Percentiles rank a stretch among this genome's conserved stretches.
Conservation (phyloP, 2,797 vertebrate species). For the Xenops minutus region DNA sequence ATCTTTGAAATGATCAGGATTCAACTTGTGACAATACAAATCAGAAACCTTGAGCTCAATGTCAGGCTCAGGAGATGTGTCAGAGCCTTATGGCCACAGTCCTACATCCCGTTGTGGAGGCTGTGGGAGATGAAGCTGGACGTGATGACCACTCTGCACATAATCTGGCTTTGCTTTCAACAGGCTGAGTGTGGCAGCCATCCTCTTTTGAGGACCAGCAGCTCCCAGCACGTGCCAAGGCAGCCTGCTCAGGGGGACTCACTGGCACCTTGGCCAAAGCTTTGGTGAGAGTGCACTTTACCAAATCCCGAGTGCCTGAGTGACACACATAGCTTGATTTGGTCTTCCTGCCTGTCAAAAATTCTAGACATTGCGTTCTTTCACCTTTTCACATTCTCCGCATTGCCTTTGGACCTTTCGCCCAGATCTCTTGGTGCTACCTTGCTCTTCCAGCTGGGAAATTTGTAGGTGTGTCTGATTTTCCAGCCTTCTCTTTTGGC, state of each 20-base stretch:
- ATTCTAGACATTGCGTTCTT: not conserved
- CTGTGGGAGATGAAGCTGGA: not conserved
- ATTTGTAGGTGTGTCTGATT: not conserved
- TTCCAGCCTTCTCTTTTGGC: not conserved
- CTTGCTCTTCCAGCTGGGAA: not conserved
- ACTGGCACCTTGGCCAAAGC: not conserved
- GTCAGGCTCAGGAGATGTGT: not conserved
- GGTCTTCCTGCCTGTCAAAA: not conserved
- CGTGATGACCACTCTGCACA: accelerated
- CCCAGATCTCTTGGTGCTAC: not conserved
- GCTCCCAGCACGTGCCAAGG: not conserved
- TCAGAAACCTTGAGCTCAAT: not conserved
- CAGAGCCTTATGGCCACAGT: not conserved
- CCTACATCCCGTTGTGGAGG: accelerated
- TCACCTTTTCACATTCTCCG: not conserved
- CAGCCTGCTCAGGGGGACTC: not conserved
- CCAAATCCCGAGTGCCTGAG: not conserved
- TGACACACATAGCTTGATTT: not conserved
- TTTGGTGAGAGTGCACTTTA: accelerated
- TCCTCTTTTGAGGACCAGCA: not conserved
- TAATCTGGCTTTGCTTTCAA: not conserved
- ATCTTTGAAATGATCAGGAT: not conserved
- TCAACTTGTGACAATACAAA: not conserved
- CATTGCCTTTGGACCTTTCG: not conserved
- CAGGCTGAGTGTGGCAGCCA: not conserved